Percentiles rank a stretch among this genome's conserved stretches.
Evolutionary conservation across 2,113 vertebrate species (phyloP).

Genomic region (Egretta garzetta): DNA sequence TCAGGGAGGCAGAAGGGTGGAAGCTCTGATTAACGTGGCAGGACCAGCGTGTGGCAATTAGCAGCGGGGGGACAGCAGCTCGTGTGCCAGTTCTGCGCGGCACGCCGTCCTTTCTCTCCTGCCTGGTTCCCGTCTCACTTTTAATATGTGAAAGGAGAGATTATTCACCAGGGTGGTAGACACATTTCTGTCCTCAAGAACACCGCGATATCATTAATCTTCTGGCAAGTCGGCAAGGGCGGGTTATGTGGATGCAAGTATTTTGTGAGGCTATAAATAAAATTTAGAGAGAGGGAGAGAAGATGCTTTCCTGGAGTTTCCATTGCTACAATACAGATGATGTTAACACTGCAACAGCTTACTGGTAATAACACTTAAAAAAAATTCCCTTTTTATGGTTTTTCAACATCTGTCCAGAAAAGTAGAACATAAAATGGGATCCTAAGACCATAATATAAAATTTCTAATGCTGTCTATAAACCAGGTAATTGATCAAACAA

Average conservation of each 20-base stretch:
- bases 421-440: slow-evolving; percentile 44
- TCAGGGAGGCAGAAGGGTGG: background rate
- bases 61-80: slow-evolving; percentile 27
- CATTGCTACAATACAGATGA: slow-evolving; percentile 8
- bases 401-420: slow-evolving; percentile 66
- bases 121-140: slow-evolving; percentile 61
- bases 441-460: slow-evolving; percentile 6
- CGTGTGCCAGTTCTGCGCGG: slow-evolving; percentile 19
- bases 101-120: slow-evolving; percentile 58
- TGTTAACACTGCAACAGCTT: slow-evolving; percentile 63
- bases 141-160: slow-evolving; percentile 63
- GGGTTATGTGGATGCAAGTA: slow-evolving; percentile 73
- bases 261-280: slow-evolving; percentile 79
- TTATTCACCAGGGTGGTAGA: slow-evolving; percentile 73
- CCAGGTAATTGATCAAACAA: background rate
- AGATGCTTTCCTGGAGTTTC: slow-evolving; percentile 59
- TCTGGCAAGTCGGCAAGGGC: slow-evolving; percentile 71
- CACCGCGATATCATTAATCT: slow-evolving; percentile 76
- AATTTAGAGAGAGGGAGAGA: slow-evolving; percentile 72
- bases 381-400: slow-evolving; percentile 27
- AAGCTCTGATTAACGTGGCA: slow-evolving; percentile 8
- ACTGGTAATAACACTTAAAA: slow-evolving; percentile 59
- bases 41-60: slow-evolving; percentile 52
- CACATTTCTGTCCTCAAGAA: slow-evolving; percentile 77
- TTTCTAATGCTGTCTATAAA: background rate